Conservation (phyloP, 2,113 vertebrate genomes). For the Hippocampus zosterae region DNA sequence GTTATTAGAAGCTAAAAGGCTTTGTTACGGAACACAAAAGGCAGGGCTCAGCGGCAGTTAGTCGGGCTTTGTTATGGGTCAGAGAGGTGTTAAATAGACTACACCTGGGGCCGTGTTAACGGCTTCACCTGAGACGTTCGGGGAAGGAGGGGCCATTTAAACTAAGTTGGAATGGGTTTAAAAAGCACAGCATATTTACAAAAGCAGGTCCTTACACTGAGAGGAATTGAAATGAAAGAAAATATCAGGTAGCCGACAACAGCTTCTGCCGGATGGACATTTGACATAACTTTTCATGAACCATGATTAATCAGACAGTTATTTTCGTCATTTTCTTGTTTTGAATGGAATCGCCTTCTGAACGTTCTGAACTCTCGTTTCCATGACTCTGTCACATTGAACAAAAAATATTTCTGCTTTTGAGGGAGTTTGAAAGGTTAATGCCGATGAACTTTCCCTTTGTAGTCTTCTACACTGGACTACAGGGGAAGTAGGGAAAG, state of each 20-base stretch:
- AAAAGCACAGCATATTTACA: not conserved
- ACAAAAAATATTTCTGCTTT: too few species aligned
- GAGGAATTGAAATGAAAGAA: slow-evolving; percentile 9
- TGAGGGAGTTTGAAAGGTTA: too few species aligned
- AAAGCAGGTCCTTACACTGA: not conserved
- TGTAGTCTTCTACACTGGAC: too few species aligned
- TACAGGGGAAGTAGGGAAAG: not conserved
- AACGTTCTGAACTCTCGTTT: too few species aligned
- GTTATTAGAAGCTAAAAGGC: slow-evolving; percentile 68
- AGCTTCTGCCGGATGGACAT: not conserved
- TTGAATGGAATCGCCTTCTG: too few species aligned
- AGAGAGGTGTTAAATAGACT: slow-evolving; percentile 69
- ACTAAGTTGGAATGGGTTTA: not conserved
- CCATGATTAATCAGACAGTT: not conserved
- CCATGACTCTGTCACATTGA: too few species aligned
- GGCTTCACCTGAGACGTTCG: slow-evolving; percentile 57
- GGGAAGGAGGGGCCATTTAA: slow-evolving; percentile 25
- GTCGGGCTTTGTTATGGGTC: slow-evolving; percentile 66
- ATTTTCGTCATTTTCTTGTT: not conserved
- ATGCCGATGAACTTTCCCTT: too few species aligned
- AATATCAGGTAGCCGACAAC: not conserved
- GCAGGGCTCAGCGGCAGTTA: slow-evolving; percentile 62
- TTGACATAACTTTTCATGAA: too few species aligned
- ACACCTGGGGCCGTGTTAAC: slow-evolving; percentile 67
- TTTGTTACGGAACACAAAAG: slow-evolving; percentile 73